Evolutionary conservation across 2,113 vertebrate genomes (phyloP).

Genomic region (Archocentrus centrarchus): DNA sequence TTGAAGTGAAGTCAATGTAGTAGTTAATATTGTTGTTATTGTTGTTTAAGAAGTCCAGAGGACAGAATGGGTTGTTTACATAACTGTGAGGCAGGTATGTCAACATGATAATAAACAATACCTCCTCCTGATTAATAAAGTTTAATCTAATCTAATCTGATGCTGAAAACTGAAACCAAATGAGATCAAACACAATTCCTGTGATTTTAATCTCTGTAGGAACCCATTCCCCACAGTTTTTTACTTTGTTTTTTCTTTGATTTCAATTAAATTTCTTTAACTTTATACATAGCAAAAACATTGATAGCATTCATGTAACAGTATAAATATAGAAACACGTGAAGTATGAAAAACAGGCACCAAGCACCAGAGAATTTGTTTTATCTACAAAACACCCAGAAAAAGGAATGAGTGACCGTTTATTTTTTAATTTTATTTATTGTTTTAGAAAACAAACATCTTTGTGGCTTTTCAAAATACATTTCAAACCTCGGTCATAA

Average conservation of each 20-base stretch:
- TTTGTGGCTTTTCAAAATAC: too few species aligned
- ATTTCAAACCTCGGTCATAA: too few species aligned
- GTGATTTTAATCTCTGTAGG: neutral
- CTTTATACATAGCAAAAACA: neutral
- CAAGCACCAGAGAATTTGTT: neutral
- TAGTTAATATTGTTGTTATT: neutral
- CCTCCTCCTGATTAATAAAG: neutral
- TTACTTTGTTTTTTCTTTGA: neutral
- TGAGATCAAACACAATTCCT: neutral
- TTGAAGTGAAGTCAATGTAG: neutral
- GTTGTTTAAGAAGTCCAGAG: neutral
- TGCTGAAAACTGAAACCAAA: neutral
- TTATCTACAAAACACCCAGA: neutral
- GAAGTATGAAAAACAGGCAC: neutral
- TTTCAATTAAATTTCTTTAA: neutral
- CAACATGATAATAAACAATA: neutral
- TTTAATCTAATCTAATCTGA: too few species aligned
- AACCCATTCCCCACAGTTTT: neutral
- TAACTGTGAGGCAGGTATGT: neutral
- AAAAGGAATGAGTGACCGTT: too few species aligned
- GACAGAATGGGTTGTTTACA: neutral
- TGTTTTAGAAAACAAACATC: too few species aligned
- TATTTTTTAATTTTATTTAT: too few species aligned
- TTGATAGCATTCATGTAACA: neutral
- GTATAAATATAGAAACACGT: neutral